Conservation (phyloP, 2,888 invertebrate species). For the Drosophila niveifrons region DNA sequence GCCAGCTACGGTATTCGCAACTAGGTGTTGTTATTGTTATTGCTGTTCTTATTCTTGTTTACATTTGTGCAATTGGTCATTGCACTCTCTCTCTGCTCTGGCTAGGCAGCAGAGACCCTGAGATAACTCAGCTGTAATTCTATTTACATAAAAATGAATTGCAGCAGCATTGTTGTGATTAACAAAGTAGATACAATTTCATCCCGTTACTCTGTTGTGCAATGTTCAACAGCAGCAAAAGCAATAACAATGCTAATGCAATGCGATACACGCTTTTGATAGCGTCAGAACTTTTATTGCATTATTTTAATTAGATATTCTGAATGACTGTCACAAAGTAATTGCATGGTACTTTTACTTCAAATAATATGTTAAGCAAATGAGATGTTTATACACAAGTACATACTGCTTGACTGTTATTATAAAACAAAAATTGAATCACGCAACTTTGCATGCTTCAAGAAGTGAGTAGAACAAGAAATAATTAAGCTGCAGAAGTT, state of each 20-base stretch:
- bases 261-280: constrained; percentile 9
- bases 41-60: constrained; percentile 9
- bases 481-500: background rate
- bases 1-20: constrained; percentile 21
- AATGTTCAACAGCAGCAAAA: background rate
- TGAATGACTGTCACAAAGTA: background rate
- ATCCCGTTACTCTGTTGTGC: background rate
- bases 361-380: background rate
- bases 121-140: constrained; percentile 1
- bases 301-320: constrained; percentile 14
- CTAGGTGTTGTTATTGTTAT: constrained; percentile 6
- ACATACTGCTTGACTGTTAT: no score
- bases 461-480: background rate
- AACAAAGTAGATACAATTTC: constrained; percentile 11
- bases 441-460: background rate
- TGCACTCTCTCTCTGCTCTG: constrained; percentile 35
- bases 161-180: constrained; percentile 30
- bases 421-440: background rate
- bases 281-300: constrained; percentile 5
- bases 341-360: background rate
- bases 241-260: constrained; percentile 2
- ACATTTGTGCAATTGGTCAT: constrained; percentile 49
- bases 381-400: no score
- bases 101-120: constrained; percentile 21
- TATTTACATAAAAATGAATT: constrained; percentile 27